Evolutionary conservation across 2,797 vertebrate species (phyloP).

Genomic region (Nyctibius grandis): DNA sequence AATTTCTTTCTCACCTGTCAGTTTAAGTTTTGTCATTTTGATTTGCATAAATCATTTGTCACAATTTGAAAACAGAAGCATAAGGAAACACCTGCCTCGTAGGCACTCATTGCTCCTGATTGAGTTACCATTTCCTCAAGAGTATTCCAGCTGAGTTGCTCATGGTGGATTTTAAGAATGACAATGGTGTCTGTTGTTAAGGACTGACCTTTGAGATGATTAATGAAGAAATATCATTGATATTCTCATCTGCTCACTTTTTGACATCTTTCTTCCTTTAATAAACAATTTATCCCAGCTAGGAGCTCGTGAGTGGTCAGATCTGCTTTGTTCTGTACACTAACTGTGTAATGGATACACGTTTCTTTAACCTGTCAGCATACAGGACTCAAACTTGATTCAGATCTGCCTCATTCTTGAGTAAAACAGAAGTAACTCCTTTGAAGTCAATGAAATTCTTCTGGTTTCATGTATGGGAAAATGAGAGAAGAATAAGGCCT

Average conservation of each 20-base stretch:
- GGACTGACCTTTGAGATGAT: neutral
- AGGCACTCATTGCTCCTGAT: neutral
- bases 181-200: neutral
- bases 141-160: neutral
- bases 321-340: neutral
- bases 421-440: neutral
- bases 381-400: neutral
- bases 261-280: neutral
- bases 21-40: conserved; percentile 17
- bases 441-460: conserved; percentile 50
- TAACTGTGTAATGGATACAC: conserved; percentile 9
- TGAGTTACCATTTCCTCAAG: conserved; percentile 1
- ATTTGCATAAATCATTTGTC: conserved; percentile 42
- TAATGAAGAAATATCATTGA: conserved; percentile 34
- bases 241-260: conserved; percentile 31
- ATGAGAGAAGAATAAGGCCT: conserved; percentile 26
- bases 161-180: neutral
- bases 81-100: conserved; percentile 42
- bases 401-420: neutral
- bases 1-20: neutral
- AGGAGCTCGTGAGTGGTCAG: neutral
- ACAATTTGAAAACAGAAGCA: conserved; percentile 10
- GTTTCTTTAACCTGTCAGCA: neutral
- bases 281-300: neutral
- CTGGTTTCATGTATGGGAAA: conserved; percentile 20